Evolutionary conservation across 1,140 invertebrate species (phyloP), one percentile per base, ranked within the genome.

Genomic region (Hypsibius dujardini): DNA sequence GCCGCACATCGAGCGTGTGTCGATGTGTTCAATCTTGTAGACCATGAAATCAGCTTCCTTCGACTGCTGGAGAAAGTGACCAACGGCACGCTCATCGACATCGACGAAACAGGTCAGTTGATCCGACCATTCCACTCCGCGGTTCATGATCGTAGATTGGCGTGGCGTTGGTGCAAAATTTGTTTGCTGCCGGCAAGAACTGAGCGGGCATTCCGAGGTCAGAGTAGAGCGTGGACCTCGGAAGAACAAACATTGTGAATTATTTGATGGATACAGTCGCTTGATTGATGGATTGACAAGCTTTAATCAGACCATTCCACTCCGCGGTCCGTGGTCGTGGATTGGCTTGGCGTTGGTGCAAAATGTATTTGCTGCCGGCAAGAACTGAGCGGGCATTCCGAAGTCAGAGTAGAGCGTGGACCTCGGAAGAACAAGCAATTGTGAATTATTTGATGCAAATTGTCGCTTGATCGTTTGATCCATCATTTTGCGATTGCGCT

Each of bases 1-100:
- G 42, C 62, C 45, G 12, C 3, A 42, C 62, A 67, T 15, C 62
- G 45, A 67, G 62, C 12, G 12, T 3, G 45, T 67, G 12, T 67
- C 59, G 62, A 70, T 72, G 42, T 74, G 70, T 70, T 75, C 69
- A 75, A 74, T 75, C 77, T 80, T 77, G 77, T 80, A 85, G 93
- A 95, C 78, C 92, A 87, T 79, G 95, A 98, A 85, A 86, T 92
- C 1, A 94, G 85, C 82, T 84, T 98, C 70, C 86, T 98, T 67
- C 83, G 90, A 59, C 78, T 98, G 28, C 75, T 98, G 67, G 92
- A 96, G 75, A 92, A 92, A 82, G 80, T 98, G 7, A 95, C 92
- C 45, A 97, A 97, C 83, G 95, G 95, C 12, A 88, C 91, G 1
- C 84, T 85, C 75, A 86, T 95, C 74, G 87, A 94, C 79, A 83